Evolutionary conservation across 2,113 vertebrate genomes (phyloP).

Genomic region (Dasyornis broadbenti): DNA sequence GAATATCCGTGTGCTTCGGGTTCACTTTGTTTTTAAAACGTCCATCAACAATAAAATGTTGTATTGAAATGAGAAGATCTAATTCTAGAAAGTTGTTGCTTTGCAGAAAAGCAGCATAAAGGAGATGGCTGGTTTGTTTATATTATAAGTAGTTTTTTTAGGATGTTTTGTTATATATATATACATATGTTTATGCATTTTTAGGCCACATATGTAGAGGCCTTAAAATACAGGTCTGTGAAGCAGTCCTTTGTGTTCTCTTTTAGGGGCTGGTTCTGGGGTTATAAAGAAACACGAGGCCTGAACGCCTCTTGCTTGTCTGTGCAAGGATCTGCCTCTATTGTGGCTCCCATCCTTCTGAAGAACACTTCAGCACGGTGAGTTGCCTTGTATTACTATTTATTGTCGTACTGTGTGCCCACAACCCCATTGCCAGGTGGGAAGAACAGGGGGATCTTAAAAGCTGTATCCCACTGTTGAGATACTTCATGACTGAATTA

Average conservation of each 20-base stretch:
- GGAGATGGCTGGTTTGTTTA: background rate
- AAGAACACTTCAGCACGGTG: conserved; percentile 86
- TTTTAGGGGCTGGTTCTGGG: conserved; percentile 97
- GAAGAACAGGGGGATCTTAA: background rate
- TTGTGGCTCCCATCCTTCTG: conserved; percentile 84
- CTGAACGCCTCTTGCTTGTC: conserved; percentile 87
- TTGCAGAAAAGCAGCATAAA: background rate
- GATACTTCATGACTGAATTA: background rate
- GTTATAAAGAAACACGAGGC: conserved; percentile 89
- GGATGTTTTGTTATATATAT: background rate
- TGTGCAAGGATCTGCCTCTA: conserved; percentile 92
- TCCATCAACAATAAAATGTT: background rate
- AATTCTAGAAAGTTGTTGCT: background rate
- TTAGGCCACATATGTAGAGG: too few relatives aligned
- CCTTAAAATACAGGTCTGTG: background rate
- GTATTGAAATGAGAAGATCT: background rate
- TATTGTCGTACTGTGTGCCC: background rate
- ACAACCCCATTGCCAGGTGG: background rate
- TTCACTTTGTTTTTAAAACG: background rate
- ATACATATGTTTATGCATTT: too few relatives aligned
- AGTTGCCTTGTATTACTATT: conserved; percentile 31
- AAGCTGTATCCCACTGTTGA: background rate
- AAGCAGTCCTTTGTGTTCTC: background rate
- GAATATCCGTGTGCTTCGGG: background rate
- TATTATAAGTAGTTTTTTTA: background rate